Base-by-base conservation (phyloP, 2,888 invertebrate genomes). In the Alcis repandata region DNA sequence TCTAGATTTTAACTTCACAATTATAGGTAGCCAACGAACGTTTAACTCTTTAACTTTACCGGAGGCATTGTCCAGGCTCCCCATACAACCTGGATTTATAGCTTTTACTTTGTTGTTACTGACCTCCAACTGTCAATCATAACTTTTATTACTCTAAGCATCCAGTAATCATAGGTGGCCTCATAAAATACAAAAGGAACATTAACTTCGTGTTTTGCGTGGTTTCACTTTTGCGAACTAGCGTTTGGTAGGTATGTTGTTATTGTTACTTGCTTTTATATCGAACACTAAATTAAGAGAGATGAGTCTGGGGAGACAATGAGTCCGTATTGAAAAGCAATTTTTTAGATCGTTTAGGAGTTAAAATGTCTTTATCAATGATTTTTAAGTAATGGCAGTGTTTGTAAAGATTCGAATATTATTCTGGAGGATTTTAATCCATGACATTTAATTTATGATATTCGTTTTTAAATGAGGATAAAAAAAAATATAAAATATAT, bases 91-190 rank as follows among this genome's bases (percentile, higher is more conserved):
- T 75, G 73, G 71, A 78, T 80, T 68, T 61, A 71, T 71, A 68
- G 76, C 77, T 81, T 82, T 82, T 82, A 81, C 82, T 78, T 73
- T 70, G 71, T 74, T 69, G 69, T 64, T 57, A 36, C 54, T 74
- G 83, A 78, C 85, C 86, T 80, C 77, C 72, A 82, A 83, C 77
- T 79, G 85, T 79, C 85, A 79, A 79, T 86, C 85, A 83, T 63
- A 58, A 69, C 72, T 80, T 80, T 82, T 79, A 82, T 79, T 78
- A 74, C 78, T 81, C 70, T 79, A 80, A 79, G 76, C 79, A 79
- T 77, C 70, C 70, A 72, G 77, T 81, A 80, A 84, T 81, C 78
- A 83, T 76, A 74, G 62, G 77, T 79, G 83, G 75, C 82, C 82
- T 83, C 77, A 70, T 77, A 77, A 72, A 71, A 67, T 53, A 73